Evolutionary conservation across 2,888 invertebrate species (phyloP).

Genomic region (Chloromyia formosa): DNA sequence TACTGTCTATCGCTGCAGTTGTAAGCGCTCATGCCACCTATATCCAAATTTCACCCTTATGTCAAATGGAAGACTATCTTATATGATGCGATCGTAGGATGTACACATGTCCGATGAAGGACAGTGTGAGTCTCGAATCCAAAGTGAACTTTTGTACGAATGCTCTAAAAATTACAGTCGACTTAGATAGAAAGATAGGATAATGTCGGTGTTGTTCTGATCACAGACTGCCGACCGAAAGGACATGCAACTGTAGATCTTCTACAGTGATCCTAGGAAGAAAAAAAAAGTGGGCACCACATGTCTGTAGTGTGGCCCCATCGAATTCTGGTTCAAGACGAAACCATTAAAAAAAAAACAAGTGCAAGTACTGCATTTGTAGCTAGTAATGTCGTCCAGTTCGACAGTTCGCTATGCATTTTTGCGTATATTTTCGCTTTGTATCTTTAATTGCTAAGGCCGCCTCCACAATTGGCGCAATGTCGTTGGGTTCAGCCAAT

Average conservation of each 20-base stretch:
- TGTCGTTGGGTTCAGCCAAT: slow-evolving; percentile 13
- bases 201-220: not conserved
- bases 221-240: not conserved
- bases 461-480: slow-evolving; percentile 11
- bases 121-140: no score
- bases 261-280: slow-evolving; percentile 46
- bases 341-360: not conserved
- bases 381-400: slow-evolving; percentile 5
- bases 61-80: no score
- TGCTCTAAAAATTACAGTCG: slow-evolving; percentile 9
- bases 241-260: slow-evolving; percentile 52
- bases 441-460: not conserved
- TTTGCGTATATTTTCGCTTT: slow-evolving; percentile 15
- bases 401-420: slow-evolving; percentile 18
- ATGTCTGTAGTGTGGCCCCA: slow-evolving; percentile 46
- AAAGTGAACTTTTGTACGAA: not conserved
- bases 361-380: slow-evolving; percentile 1
- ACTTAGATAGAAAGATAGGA: not conserved
- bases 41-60: no score
- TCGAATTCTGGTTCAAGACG: slow-evolving; percentile 2
- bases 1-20: no score
- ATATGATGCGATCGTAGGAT: no score
- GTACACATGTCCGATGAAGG: no score
- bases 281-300: slow-evolving; percentile 45
- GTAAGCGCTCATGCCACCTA: no score